Evolutionary conservation across 35 echinoderm and acorn worm genomes (phyloP), one percentile per base, ranked within the genome.

Genomic region (Ophioderma brevispina): DNA sequence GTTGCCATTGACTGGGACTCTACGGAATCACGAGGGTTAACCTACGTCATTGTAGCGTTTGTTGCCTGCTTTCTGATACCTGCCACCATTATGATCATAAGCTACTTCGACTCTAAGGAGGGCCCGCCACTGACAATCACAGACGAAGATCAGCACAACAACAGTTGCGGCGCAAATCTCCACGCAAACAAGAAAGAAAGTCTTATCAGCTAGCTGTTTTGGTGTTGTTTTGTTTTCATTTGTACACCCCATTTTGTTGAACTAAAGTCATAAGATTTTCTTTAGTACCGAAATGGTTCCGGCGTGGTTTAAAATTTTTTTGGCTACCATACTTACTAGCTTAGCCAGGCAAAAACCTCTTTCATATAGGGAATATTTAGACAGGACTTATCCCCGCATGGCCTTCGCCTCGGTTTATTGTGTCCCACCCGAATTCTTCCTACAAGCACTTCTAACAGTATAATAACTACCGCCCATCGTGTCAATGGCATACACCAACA

Each of bases 211-310:
- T 92, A 32, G 70, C 82, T 8, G 43, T 85, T 0, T 75, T 92
- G 0, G 90, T 92, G 2, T 39, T 52, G 32, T 33, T 92, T 4
- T 92, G 85, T 37, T 79, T 92, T 31, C 32, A 55, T 3, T 92
- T 81, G 37, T 86, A 76, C 80, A 85, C 90, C 0, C 90, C 90
- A 49, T 92, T 92, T 84, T 92, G 90, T 78, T 37, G 85, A 37
- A 92, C 90, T 2, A 92, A 92, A 80, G 55, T 92, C 75, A 86
- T 92, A 92, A 92, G 43, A 92, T 92, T 25, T 85, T 52, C 33
- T 77, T 55, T 17, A 85, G 39, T n/a, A 64, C 59, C 4, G 76
- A 77, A 4, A 31, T 37, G 0, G 33, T 92, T 1, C 90, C 90
- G 0, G 14, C 39, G 8, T 80, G 75, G 64, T 37, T 86, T n/a